Base-by-base conservation (phyloP, 2,113 vertebrate genomes). In the Fukomys damarensis region DNA sequence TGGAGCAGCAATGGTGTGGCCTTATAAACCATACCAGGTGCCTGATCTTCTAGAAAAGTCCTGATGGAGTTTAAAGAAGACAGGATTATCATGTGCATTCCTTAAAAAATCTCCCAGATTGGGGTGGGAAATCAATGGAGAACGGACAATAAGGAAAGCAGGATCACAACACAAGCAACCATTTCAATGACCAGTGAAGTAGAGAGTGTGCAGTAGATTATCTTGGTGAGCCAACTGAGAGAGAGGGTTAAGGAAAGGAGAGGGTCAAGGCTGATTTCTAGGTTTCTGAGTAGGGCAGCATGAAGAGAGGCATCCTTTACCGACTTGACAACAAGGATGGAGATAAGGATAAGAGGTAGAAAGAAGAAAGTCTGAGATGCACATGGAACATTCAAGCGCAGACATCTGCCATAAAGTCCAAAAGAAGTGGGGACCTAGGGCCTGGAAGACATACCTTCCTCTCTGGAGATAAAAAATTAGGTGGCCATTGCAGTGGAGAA, bases 11-110 rank as follows among this genome's bases (percentile, higher is more conserved):
- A 76, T 88, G 28, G 26, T 56, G 28, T 19, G 28, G 22, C 13
- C 7, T 81, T 32, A 32, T 68, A n/a, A 89, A 56, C 41, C 32
- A 66, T 20, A 16, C 32, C 63, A 28, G 4, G 46, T 81, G 46
- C 56, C 16, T 85, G 76, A 72, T n/a, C 35, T 84, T 91, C 89
- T 89, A 70, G 85, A 91, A 59, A 79, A 95, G 80, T n/a, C 65
- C n/a, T 14, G 58, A 49, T n/a, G 24, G 26, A 58, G 3, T 76
- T 65, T 41, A 76, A 95, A 76, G 43, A 49, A 17, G 49, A 9
- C 26, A 76, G 13, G 22, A 63, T 32, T 14, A 11, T 58, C 16
- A 38, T n/a, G 35, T 93, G 58, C 35, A 19, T 59, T 94, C 89
- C 72, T 89, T 86, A 59, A 49, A 84, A 79, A n/a, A 32, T 49